phyloP scores from a whole-genome alignment of 2,113 vertebrate genomes.

The Microcebus lehilahytsara region DNA sequence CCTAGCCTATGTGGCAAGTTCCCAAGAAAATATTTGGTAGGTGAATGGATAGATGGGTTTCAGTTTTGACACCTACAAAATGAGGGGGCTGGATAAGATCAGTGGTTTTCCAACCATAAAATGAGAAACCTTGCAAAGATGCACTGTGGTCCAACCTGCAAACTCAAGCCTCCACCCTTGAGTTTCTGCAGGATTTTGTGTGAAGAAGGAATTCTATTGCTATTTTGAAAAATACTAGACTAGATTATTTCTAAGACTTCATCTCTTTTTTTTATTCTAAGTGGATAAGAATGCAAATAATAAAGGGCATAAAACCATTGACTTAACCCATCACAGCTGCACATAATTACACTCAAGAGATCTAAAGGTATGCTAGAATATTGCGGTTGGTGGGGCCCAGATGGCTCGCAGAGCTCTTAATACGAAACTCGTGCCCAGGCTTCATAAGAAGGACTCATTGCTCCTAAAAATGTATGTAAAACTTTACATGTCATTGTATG shows the following conservation, averaged over 20 bases:
- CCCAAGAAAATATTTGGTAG: not conserved
- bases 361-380: not conserved
- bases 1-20: not conserved
- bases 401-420: not conserved
- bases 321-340: not conserved
- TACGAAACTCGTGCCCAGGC: not conserved
- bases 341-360: not conserved
- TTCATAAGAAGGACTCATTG: not conserved
- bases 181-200: not conserved
- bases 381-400: not conserved
- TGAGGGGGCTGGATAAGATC: not conserved
- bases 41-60: not conserved
- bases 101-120: not conserved
- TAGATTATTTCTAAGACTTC: not conserved
- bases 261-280: not conserved
- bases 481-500: not conserved
- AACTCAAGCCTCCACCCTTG: not conserved
- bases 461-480: not conserved
- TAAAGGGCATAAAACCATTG: not conserved
- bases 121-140: not conserved
- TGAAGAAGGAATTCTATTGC: not conserved
- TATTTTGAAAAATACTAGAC: not conserved
- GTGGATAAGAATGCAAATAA: not conserved
- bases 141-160: not conserved
- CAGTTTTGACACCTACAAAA: not conserved